A percentile compares a stretch with the other conserved stretches of the same genome.
Conservation (phyloP, 2,797 vertebrate species). For the Sarcophilus harrisii region DNA sequence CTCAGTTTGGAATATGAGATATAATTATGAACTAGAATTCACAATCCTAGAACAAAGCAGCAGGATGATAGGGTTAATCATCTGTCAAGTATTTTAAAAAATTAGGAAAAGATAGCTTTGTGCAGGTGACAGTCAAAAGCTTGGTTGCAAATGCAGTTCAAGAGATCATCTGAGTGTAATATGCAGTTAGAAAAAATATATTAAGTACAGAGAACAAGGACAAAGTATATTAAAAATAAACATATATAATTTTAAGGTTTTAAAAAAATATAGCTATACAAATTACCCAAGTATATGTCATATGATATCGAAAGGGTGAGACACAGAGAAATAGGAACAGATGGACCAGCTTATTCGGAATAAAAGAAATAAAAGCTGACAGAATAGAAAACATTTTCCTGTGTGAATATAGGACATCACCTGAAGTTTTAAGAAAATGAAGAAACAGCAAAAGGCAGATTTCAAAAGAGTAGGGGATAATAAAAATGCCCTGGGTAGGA, state of each 20-base stretch:
- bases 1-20: neutral
- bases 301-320: neutral
- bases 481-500: neutral
- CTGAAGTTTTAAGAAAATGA: neutral
- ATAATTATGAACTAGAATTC: neutral
- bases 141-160: neutral
- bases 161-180: neutral
- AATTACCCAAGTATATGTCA: neutral
- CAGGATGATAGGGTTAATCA: neutral
- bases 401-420: neutral
- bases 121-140: neutral
- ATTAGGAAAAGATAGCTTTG: neutral
- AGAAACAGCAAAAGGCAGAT: neutral
- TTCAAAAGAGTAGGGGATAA: neutral
- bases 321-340: neutral
- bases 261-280: neutral
- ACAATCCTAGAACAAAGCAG: neutral
- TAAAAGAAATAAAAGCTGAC: neutral
- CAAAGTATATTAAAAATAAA: neutral
- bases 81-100: neutral
- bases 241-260: neutral
- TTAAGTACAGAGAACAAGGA: neutral
- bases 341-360: neutral
- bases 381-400: neutral
- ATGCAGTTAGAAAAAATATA: neutral